Base-by-base conservation (phyloP, 2,888 invertebrate genomes). In the Nephrotoma appendiculata region DNA sequence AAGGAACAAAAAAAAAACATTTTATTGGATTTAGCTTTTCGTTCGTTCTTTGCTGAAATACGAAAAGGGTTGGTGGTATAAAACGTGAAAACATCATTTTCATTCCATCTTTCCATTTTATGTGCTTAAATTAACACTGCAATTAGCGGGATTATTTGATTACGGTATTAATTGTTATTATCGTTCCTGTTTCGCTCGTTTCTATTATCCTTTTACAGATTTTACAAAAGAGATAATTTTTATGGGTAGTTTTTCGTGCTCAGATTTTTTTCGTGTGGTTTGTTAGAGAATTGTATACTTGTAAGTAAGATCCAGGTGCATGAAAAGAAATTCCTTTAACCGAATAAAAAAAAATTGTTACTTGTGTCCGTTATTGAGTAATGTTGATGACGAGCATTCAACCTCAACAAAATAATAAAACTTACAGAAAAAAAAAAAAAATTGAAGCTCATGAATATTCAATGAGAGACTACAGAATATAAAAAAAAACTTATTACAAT, bases 91-190 rank as follows among this genome's bases (percentile, higher is more conserved):
- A 71, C 11, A 71, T 71, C 71, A 31, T 71, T 71, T 31, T 12
- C 71, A 71, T 71, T 31, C 71, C 71, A 31, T 71, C 71, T 31
- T 71, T 31, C 12, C 52, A 5, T 15, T 15, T 52, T 15, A 5
- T 71, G 31, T 31, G 84, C 43, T 84, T 84, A 44, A 85, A 88
- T 88, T 88, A 88, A 88, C 88, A 88, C 88, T 88, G 89, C 89
- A 89, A 89, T 89, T 89, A 89, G 88, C 87, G 88, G 89, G 89
- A 89, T 89, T 89, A 89, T 89, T 89, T 89, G 89, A 89, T 89
- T 89, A 89, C 88, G 87, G 88, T 88, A 88, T 89, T 83, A 71
- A 42, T 86, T 86, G 41, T 86, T 86, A 45, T 86, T 86, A 44
- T 44, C 45, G 11, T 86, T 86, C 44, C 45, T 86, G 44, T 45